Evolutionary conservation across 1,140 invertebrate species (phyloP).

Genomic region (Drosophila repletoides): DNA sequence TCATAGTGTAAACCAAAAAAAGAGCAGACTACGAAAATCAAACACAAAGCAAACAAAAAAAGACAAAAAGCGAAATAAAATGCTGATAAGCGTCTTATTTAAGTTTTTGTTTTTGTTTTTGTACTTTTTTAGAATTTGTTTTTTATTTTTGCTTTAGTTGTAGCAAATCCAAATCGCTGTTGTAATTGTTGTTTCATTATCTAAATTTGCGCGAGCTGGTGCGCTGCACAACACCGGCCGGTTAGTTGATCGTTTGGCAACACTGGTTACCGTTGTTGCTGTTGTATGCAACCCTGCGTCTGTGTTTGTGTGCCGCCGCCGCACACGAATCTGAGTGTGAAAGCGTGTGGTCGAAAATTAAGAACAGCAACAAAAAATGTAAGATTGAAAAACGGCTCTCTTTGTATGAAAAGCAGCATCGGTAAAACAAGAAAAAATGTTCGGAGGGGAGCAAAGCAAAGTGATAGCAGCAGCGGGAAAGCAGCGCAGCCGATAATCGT

Average conservation of each 20-base stretch:
- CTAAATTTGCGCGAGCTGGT: slow-evolving; percentile 44
- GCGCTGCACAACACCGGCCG: slow-evolving; percentile 47
- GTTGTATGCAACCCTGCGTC: slow-evolving; percentile 39
- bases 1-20: slow-evolving; percentile 9
- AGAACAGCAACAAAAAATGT: slow-evolving; percentile 52
- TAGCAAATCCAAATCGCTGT: no score
- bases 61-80: background rate
- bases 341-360: slow-evolving; percentile 55
- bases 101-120: background rate
- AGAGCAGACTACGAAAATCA: slow-evolving; percentile 5
- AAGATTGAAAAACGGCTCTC: slow-evolving; percentile 43
- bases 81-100: background rate
- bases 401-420: slow-evolving; percentile 34
- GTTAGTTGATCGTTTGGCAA: slow-evolving; percentile 41
- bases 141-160: background rate
- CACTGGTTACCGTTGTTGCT: slow-evolving; percentile 30
- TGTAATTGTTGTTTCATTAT: no score
- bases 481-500: slow-evolving; percentile 72
- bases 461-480: slow-evolving; percentile 39
- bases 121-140: background rate
- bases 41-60: slow-evolving; percentile 17
- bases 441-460: slow-evolving; percentile 63
- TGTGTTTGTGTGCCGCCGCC: no score
- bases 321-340: slow-evolving; percentile 50
- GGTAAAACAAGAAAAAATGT: slow-evolving; percentile 44